Evolutionary conservation across 2,797 vertebrate species (phyloP), one percentile per base, ranked within the genome.

Genomic region (Uromys caudimaculatus): DNA sequence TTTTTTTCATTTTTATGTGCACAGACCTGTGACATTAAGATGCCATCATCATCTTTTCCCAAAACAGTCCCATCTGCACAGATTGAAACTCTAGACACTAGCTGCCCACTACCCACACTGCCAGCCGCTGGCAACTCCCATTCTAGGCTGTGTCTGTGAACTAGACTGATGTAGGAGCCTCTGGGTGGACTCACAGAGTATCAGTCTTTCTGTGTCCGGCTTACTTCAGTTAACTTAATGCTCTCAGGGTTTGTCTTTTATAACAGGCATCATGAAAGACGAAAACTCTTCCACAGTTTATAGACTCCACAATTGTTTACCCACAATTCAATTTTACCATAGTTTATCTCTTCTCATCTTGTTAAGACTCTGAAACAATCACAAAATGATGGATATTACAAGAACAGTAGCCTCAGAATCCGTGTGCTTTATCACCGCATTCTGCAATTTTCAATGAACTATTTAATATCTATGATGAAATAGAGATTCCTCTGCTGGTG

Each of bases 291-390:
- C 29, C 41, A 47, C 44, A 71, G 13, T 93, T 19, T 71, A 10
- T 35, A 8, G 71, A 24, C n/a, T 11, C 17, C 10, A 84, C 6
- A n/a, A 62, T 77, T 92, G 23, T 77, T 88, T 73, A 90, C 21
- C 35, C 54, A 86, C 35, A 50, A 44, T 82, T 90, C 64, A 47
- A 32, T 82, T 93, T 94, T 91, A 77, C 62, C 50, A 10, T 73
- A 75, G 79, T 50, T 77, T 76, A 47, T 84, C 69, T 44, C 44
- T 97, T 52, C 29, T 44, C 41, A 8, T 85, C 71, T 91, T 47
- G 52, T 50, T 71, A 54, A 52, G 56, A 32, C 56, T 95, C 92
- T 85, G 75, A 89, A 95, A 21, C 21, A 62, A 27, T 86, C 35
- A 62, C 86, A 73, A n/a, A 81, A 58, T 79, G 62, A 47, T 38